Base-by-base conservation (phyloP, 2,797 vertebrate genomes). In the Erpetoichthys calabaricus region DNA sequence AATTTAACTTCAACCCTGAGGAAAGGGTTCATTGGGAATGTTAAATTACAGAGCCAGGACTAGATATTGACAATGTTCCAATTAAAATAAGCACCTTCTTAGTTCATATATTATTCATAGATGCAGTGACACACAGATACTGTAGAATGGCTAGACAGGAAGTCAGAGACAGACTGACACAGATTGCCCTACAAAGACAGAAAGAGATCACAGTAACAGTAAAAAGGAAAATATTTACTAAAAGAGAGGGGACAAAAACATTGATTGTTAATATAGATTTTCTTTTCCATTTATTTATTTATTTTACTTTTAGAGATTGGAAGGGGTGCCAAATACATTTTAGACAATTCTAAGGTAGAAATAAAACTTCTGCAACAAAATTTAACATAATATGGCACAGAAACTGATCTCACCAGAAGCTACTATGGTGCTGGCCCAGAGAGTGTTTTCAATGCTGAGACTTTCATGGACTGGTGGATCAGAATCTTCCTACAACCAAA, bases 401-500 rank as follows among this genome's bases (percentile, higher is more conserved):
- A 25, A 25, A n/a, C 4, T 42, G 50, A 52, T 45, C 82, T 81
- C 61, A 98, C 95, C 95, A 56, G 95, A 98, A 25, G 95, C 95
- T 43, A 99, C 95, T 45, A 99, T 78, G 0, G 95, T 96, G 83
- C 95, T 94, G 51, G 95, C 94, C 95, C 95, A 97, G 42, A 99
- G 76, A 0, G 92, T 96, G 74, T 98, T 97, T 63, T 99, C 94
- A 69, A 95, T 94, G 65, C 88, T 89, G 56, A 99, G 82, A 67
- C 95, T 98, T 80, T 99, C 95, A 1, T 92, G 86, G 67, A 97
- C 63, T 56, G 91, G 80, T 45, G 94, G 95, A 56, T 97, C 93
- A 8, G 78, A 71, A 71, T 99, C 95, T 70, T 97, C 95, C 95
- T 99, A 67, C 59, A 65, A 68, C 59, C 56, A 56, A 65, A 53